Base-by-base conservation (phyloP, 2,797 vertebrate species). In the Falco cherrug region DNA sequence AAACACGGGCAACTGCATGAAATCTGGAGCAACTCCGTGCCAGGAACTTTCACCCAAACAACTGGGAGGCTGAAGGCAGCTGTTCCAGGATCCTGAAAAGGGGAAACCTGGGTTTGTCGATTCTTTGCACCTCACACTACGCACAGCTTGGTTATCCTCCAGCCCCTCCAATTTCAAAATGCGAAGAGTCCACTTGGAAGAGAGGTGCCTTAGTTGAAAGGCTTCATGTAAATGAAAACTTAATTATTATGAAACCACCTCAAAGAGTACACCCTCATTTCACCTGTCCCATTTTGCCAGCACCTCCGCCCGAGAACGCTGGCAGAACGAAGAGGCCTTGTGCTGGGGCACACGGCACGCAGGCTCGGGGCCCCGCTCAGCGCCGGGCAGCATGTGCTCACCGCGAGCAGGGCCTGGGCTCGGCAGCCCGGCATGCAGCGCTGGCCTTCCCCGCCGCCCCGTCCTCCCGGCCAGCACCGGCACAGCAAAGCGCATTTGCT, bases 221-320 rank as follows among this genome's bases (percentile, higher is more conserved):
- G 37, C 74, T 81, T 45, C 65, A 64, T 90, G 90, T 53, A 88
- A 95, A 94, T 65, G 69, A 91, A 78, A 70, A 53, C 37, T 15
- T 74, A 84, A 75, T 90, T 78, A 70, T 35, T 63, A 50, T 33
- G 93, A 89, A 95, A 91, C 96, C 95, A 78, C 85, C 85, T 91
- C 73, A 87, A 84, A 90, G 69, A 45, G 28, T 3, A 33, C 7
- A 48, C 22, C 29, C 41, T 86, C 31, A 7, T 68, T 90, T 88
- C 80, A 63, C 88, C 83, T 48, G 61, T 31, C 80, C 65, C 26
- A 50, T 76, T 91, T 70, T 51, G 59, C 70, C 67, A 37, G 89
- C 3, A 19, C 47, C 51, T 54, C 48, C 54, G 80, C 69, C 57
- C 74, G 81, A 75, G 81, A 60, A 84, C 71, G 53, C 78, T 51